Base-by-base conservation (phyloP, 2,888 invertebrate genomes). In the Pilophorus perplexus region DNA sequence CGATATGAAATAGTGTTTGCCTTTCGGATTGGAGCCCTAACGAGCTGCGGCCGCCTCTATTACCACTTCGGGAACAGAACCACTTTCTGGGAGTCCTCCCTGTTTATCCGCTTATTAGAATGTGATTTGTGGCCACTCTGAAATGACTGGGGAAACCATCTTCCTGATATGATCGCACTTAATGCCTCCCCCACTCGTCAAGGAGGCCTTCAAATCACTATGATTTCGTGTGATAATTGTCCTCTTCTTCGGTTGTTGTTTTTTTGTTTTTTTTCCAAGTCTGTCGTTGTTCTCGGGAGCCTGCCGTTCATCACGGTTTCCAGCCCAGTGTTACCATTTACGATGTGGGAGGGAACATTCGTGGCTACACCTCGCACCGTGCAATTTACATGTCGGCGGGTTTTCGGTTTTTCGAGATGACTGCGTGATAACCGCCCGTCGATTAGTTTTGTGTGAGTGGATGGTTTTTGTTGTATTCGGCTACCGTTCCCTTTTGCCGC, bases 41-140 rank as follows among this genome's bases (percentile, higher is more conserved):
- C 46, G 52, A 52, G 25, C 14, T 16, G 18, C 52, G 12, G 14
- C 52, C 52, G 52, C 25, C 52, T 46, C 52, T 52, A 25, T 52
- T 52, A 52, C 52, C 52, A 16, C 25, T 25, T 18, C 28, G 27
- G 16, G 52, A 18, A 28, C 28, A 23, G 23, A 28, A 18, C 52
- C 28, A 6, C 22, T 25, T 52, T 28, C 52, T 52, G 52, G 28
- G 25, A 52, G 52, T 59, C 42, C 40, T 25, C 46, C 25, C 50
- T 64, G 64, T 67, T 64, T 67, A 64, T 67, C 67, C 64, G 42
- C 46, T 64, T 64, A 64, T 64, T 67, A 68, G 68, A 33, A 27
- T 25, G 64, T 50, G 65, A 65, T 64, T 65, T 55, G 59, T 64
- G 67, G 50, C 65, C 65, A 50, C 67, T 62, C 62, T 25, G 23